Evolutionary conservation across 2,888 invertebrate genomes (phyloP).

Genomic region (Lithodes maja): DNA sequence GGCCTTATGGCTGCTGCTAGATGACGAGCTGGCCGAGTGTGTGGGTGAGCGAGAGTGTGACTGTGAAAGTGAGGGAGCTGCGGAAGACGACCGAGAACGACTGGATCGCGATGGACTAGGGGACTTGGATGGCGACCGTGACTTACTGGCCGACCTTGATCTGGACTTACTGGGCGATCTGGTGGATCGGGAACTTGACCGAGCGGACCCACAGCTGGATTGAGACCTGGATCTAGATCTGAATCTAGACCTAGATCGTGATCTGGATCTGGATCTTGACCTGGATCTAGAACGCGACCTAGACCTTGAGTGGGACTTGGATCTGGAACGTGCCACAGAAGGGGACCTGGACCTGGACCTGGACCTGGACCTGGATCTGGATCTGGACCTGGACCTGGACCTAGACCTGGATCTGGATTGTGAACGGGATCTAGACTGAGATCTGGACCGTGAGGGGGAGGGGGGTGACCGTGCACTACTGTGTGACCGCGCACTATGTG

Average conservation of each 20-base stretch:
- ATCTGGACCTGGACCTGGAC: constrained; percentile 13
- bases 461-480: constrained; percentile 10
- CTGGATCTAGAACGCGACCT: constrained; percentile 12
- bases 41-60: constrained; percentile 6
- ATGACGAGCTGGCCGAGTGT: constrained; percentile 1
- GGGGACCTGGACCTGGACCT: constrained; percentile 39
- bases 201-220: background rate
- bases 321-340: constrained; percentile 23
- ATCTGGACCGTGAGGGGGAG: constrained; percentile 17
- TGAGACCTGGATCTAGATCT: background rate
- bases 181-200: too few relatives aligned
- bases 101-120: background rate
- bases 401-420: constrained; percentile 37
- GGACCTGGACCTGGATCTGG: constrained; percentile 21
- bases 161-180: background rate
- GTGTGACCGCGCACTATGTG: constrained; percentile 5
- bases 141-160: background rate
- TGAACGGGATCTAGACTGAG: constrained; percentile 34
- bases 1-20: constrained; percentile 1
- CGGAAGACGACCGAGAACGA: constrained; percentile 5
- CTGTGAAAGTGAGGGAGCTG: background rate
- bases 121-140: background rate
- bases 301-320: constrained; percentile 10
- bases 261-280: constrained; percentile 29
- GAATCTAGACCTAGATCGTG: constrained; percentile 2